Evolutionary conservation across 2,797 vertebrate genomes (phyloP).

Genomic region (Peromyscus aztecus): DNA sequence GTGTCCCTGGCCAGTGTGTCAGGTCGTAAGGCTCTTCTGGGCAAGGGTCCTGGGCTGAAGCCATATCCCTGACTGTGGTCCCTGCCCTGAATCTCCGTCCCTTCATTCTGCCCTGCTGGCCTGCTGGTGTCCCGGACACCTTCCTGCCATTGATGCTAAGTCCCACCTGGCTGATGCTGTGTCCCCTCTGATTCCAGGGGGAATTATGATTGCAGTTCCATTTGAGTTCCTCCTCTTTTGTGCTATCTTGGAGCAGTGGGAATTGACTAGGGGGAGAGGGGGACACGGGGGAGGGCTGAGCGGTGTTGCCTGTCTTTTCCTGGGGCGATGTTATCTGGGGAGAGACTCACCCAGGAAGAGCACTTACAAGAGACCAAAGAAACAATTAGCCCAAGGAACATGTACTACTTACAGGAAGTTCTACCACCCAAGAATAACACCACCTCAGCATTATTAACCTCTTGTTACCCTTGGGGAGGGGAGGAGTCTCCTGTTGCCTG

Average conservation of each 20-base stretch:
- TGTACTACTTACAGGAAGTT: background rate
- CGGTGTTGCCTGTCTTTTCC: background rate
- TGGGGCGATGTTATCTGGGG: background rate
- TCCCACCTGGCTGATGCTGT: fast-evolving
- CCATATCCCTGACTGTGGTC: background rate
- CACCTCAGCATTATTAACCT: background rate
- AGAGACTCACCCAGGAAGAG: background rate
- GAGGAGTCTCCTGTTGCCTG: background rate
- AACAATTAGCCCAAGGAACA: background rate
- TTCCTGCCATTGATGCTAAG: background rate
- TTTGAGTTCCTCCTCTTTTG: background rate
- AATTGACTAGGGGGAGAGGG: background rate
- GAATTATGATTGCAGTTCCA: too few relatives aligned
- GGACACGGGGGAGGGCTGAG: background rate
- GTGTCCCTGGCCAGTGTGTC: conserved; percentile 58
- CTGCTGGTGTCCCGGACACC: background rate
- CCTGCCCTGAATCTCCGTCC: background rate
- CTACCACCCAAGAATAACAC: background rate
- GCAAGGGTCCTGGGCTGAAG: background rate
- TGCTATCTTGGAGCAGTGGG: background rate
- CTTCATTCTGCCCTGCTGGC: background rate
- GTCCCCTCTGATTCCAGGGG: background rate
- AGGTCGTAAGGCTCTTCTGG: conserved; percentile 65
- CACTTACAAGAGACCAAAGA: background rate
- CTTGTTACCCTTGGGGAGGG: background rate